phyloP scores from a whole-genome alignment of 2,113 vertebrate genomes.

The human region DNA sequence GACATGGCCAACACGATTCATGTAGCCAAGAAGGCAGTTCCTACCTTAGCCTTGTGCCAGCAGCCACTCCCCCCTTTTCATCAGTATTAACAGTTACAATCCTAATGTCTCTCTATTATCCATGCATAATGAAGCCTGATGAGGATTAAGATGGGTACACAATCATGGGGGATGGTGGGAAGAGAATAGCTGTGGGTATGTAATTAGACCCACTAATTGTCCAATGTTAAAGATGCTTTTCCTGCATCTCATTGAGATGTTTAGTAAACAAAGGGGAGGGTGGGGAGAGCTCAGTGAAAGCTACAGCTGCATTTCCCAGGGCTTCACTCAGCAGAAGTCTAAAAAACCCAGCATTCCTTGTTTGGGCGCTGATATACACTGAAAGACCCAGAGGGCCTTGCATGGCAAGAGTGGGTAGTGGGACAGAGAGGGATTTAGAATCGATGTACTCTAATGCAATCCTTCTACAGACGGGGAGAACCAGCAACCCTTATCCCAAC shows the following conservation, averaged over 20 bases:
- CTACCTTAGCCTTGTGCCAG: not conserved
- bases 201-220: not conserved
- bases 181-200: not conserved
- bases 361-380: not conserved
- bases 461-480: not conserved
- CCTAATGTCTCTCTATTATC: not conserved
- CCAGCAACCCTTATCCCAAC: not conserved
- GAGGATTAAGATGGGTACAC: not conserved
- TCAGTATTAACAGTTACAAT: not conserved
- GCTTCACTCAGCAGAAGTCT: not conserved
- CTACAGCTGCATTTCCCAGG: not conserved
- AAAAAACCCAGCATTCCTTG: not conserved
- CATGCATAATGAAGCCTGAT: not conserved
- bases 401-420: not conserved
- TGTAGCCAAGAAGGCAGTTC: not conserved
- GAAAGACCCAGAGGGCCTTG: not conserved
- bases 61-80: not conserved
- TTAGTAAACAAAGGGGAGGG: not conserved
- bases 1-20: fast-evolving
- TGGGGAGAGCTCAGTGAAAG: not conserved
- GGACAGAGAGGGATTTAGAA: not conserved
- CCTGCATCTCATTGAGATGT: not conserved
- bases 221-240: not conserved
- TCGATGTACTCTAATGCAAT: fast-evolving
- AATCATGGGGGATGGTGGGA: not conserved